phyloP scores from a whole-genome alignment of 1,140 invertebrate species.

The Euglossa dilemma region DNA sequence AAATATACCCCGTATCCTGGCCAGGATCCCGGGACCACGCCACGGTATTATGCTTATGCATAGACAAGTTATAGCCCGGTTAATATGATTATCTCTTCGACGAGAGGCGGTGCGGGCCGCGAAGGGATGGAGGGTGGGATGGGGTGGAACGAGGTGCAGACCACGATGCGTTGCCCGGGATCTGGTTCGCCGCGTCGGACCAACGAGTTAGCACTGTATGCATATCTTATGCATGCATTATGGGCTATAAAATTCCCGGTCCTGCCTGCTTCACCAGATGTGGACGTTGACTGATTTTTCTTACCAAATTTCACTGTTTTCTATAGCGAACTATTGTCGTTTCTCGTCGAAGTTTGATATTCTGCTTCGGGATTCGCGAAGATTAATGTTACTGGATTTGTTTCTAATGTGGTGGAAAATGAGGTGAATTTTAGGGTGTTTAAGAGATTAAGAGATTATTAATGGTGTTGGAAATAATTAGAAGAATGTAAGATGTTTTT shows the following conservation, averaged over 20 bases:
- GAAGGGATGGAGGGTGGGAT: slow-evolving; percentile 32
- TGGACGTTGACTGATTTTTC: not conserved
- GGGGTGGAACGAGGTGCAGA: slow-evolving; percentile 44
- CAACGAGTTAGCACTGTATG: slow-evolving; percentile 29
- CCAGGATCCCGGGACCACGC: slow-evolving; percentile 76
- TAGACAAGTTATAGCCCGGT: slow-evolving; percentile 80
- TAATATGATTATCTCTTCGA: slow-evolving; percentile 82
- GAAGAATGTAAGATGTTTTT: no score
- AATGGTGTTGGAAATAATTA: no score
- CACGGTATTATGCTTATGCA: slow-evolving; percentile 80
- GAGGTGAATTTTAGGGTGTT: no score
- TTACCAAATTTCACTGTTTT: not conserved
- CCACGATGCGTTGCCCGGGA: slow-evolving; percentile 30
- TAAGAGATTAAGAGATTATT: no score
- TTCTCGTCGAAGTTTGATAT: no score
- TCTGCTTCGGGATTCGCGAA: no score
- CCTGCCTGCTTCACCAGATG: not conserved
- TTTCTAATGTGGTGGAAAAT: no score
- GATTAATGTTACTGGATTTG: no score
- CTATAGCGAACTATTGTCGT: no score
- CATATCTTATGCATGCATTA: slow-evolving; percentile 25
- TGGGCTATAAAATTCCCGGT: slow-evolving; percentile 13
- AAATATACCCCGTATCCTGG: slow-evolving; percentile 79
- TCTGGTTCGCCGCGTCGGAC: slow-evolving; percentile 26
- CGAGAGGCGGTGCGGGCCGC: slow-evolving; percentile 60